Base-by-base conservation (phyloP, 2,797 vertebrate genomes). In the Tinamus major region DNA sequence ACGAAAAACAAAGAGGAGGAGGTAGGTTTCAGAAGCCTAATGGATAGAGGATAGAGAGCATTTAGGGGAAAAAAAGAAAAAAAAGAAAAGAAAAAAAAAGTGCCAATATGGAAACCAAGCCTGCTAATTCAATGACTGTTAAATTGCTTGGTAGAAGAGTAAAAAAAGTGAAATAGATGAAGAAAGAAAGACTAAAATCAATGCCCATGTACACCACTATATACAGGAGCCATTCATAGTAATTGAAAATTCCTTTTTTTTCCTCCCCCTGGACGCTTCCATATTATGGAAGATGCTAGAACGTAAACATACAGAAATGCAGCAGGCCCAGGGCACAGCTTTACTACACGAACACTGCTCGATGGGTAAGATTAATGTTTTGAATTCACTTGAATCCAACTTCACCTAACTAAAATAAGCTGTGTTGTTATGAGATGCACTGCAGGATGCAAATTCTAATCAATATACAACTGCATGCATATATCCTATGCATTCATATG, bases 381-480 rank as follows among this genome's bases (percentile, higher is more conserved):
- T 58, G 2, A 61, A 85, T 61, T 56, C 12, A 18, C 59, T 46
- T 44, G 31, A 63, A n/a, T 70, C 17, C 24, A 78, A 6, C 9
- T 67, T 41, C 10, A 13, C 3, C 31, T 4, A 16, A 46, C 14
- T 26, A 42, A 71, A 85, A 61, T 42, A 5, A 64, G 56, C 14
- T 79, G 58, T 71, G 17, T 8, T 51, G 58, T 10, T 33, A 75
- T 51, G 10, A 29, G 35, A 15, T 3, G 14, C 27, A 11, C 3
- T 39, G 21, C 80, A 93, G 64, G 51, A 13, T 23, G n/a, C 26
- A 72, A 68, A 70, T 31, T 11, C 41, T 1, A 10, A 61, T 8
- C 59, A 35, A 7, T 6, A 11, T 1, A 26, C 48, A 83, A 41
- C 23, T 20, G 19, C 1, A 2, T 0, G 4, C 0, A 2, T 24